Base-by-base conservation (phyloP, 2,113 vertebrate genomes). In the Triplophysa siluroides region DNA sequence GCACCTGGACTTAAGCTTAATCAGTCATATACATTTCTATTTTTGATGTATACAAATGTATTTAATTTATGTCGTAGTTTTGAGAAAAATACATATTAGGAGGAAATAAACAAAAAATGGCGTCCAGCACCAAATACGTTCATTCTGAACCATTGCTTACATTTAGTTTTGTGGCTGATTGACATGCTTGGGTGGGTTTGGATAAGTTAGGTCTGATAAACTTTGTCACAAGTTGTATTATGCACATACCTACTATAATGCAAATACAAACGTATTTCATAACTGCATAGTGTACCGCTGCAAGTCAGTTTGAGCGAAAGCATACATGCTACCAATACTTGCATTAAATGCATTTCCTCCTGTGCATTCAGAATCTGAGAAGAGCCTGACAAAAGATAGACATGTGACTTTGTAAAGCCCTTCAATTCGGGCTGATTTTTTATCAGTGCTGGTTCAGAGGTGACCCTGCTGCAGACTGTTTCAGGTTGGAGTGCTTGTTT, bases 101-200 rank as follows among this genome's bases (percentile, higher is more conserved):
- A 86, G 62, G 60, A 73, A 54, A 78, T 70, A 58, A 43, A 84
- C 33, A 19, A 60, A 67, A 60, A 61, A 76, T 88, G 90, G 90
- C 86, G 89, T 72, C 91, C 91, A 85, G 91, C 91, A 93, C 90
- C 91, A 90, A 82, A 86, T 86, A 76, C 69, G 13, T 60, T 52
- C 70, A 58, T 70, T 52, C 76, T 82, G 77, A 76, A 60, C 23
- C 19, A 21, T 78, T 58, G n/a, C 65, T 14, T 41, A 21, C 8
- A 60, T 68, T 7, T 24, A 64, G 1, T 21, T 58, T 66, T 24
- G 41, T 58, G 47, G 76, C 61, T 38, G 50, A 78, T 24, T 82
- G 66, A 60, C 33, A 78, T 67, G 68, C 56, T 43, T 68, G 52
- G 8, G 33, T n/a, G 21, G 24, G 66, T 26, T 54, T 52, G 18